Evolutionary conservation across 2,888 invertebrate species (phyloP).

Genomic region (Stratiomys singularior): DNA sequence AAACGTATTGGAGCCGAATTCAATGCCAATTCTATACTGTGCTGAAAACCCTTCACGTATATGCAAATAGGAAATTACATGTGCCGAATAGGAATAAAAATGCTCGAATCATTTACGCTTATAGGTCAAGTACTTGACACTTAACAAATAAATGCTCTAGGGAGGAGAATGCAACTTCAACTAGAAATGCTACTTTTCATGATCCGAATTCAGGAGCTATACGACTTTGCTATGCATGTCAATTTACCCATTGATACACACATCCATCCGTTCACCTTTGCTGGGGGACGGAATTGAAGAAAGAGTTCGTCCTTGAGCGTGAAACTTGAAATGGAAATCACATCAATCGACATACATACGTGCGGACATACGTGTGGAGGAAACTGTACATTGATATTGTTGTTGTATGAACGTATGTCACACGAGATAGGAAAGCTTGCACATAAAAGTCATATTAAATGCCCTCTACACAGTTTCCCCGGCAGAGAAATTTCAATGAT

Average conservation of each 20-base stretch:
- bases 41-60: too few species aligned
- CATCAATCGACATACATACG: neutral
- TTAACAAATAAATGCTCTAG: constrained; percentile 18
- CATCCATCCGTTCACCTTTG: neutral
- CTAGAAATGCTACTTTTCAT: too few species aligned
- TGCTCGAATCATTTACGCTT: constrained; percentile 1
- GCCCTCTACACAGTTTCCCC: neutral
- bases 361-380: too few species aligned
- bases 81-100: neutral
- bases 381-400: too few species aligned
- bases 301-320: constrained; percentile 1
- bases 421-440: neutral
- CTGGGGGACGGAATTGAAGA: too few species aligned
- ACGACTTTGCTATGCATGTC: neutral
- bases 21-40: too few species aligned
- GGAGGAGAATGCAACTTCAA: too few species aligned
- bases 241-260: neutral
- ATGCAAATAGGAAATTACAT: neutral
- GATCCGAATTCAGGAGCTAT: too few species aligned
- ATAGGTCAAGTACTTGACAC: constrained; percentile 23
- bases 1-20: too few species aligned
- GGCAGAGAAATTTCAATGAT: neutral
- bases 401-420: neutral
- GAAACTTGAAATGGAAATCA: neutral
- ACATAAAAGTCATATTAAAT: neutral